Conservation (phyloP, 2,113 vertebrate genomes). For the Pseudopodoces humilis region DNA sequence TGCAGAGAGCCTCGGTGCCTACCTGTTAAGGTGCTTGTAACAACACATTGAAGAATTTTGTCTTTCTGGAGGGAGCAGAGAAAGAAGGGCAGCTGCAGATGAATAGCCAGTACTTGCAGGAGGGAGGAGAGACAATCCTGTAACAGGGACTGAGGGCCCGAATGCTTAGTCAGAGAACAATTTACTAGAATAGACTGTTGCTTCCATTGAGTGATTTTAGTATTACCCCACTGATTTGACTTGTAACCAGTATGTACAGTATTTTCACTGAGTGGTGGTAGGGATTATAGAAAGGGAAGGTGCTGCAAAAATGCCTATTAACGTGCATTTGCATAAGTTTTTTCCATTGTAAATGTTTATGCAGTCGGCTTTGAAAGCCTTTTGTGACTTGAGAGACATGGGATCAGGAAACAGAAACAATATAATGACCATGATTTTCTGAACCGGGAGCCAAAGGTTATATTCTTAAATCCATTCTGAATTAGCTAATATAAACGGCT, state of each 20-base stretch:
- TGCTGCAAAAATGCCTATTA: background rate
- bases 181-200: background rate
- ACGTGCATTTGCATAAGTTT: conserved; percentile 27
- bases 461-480: conserved; percentile 26
- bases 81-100: background rate
- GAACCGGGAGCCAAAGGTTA: background rate
- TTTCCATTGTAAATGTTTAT: conserved; percentile 50
- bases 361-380: conserved; percentile 41
- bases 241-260: background rate
- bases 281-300: background rate
- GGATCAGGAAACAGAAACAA: conserved; percentile 55
- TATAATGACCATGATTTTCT: conserved; percentile 47
- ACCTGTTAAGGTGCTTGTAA: background rate
- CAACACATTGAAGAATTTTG: background rate
- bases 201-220: background rate
- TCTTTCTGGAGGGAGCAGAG: background rate
- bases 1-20: background rate
- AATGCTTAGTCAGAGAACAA: background rate
- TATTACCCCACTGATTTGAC: background rate
- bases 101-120: background rate
- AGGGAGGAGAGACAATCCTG: background rate
- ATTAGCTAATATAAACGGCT: background rate
- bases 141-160: accelerated
- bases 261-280: accelerated
- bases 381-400: conserved; percentile 45